Percentiles rank a stretch among this genome's conserved stretches.
phyloP scores from a whole-genome alignment of 2,797 vertebrate species.

The Chaetodon trifasciatus region DNA sequence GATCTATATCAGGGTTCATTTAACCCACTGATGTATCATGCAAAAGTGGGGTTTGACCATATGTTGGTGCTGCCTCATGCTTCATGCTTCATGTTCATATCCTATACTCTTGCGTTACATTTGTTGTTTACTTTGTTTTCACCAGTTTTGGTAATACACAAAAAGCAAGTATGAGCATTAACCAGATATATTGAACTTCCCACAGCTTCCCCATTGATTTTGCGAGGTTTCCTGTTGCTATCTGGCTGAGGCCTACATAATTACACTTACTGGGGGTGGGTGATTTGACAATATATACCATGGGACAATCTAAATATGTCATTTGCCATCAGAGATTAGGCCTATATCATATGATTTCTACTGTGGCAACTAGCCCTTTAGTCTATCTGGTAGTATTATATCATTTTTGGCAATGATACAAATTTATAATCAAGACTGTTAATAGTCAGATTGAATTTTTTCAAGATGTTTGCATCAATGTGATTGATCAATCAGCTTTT shows the following conservation, averaged over 20 bases:
- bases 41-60: not conserved
- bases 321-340: not conserved
- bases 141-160: not conserved
- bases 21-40: slow-evolving; percentile 28
- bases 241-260: slow-evolving; percentile 21
- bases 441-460: not conserved
- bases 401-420: not conserved
- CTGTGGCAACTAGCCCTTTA: not conserved
- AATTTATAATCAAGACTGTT: not conserved
- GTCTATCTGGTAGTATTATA: not conserved
- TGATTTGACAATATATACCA: not conserved
- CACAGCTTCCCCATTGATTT: slow-evolving; percentile 52
- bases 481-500: not conserved
- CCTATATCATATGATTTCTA: not conserved
- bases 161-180: slow-evolving; percentile 8
- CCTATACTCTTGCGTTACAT: not conserved
- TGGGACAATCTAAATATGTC: not conserved
- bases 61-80: not conserved
- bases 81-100: not conserved
- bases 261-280: slow-evolving; percentile 6
- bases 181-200: slow-evolving; percentile 26
- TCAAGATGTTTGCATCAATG: not conserved
- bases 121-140: slow-evolving; percentile 3
- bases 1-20: slow-evolving; percentile 64
- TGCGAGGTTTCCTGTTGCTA: slow-evolving; percentile 38